A percentile compares a stretch with the other conserved stretches of the same genome.
These are phyloP conservation scores for Hypsopygia costalis DNA, from an alignment of 2,888 invertebrate genomes.

Conservation along the genomic window DNA sequence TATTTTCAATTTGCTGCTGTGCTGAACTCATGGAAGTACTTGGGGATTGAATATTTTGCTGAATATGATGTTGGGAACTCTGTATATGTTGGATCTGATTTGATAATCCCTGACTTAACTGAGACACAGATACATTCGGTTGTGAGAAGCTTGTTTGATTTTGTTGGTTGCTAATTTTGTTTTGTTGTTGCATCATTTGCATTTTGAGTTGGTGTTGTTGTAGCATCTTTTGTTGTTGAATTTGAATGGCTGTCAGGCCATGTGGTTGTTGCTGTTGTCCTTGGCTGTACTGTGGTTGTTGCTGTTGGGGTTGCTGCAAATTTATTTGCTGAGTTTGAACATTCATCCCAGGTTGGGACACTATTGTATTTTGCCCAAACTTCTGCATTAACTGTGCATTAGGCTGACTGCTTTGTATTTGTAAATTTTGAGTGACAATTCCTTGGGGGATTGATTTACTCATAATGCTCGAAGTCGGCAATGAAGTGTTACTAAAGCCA, in stretches of 20 bases:
- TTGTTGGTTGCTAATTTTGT: slow-evolving; percentile 45
- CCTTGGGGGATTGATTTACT: slow-evolving; percentile 66
- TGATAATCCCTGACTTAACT: slow-evolving; percentile 63
- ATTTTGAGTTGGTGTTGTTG: slow-evolving; percentile 81
- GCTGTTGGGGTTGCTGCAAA: slow-evolving; percentile 48
- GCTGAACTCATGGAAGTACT: slow-evolving; percentile 79
- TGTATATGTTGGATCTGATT: slow-evolving; percentile 66
- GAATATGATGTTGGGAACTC: slow-evolving; percentile 61
- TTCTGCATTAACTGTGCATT: slow-evolving; percentile 64
- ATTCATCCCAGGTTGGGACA: slow-evolving; percentile 51
- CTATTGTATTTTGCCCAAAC: slow-evolving; percentile 57
- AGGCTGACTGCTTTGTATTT: slow-evolving; percentile 61
- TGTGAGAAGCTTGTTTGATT: slow-evolving; percentile 57
- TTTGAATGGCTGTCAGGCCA: slow-evolving; percentile 68
- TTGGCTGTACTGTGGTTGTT: slow-evolving; percentile 32
- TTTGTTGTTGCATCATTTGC: slow-evolving; percentile 66
- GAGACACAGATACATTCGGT: slow-evolving; percentile 60
- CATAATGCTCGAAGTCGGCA: slow-evolving; percentile 60
- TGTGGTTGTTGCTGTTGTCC: slow-evolving; percentile 54
- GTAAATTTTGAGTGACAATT: slow-evolving; percentile 66
- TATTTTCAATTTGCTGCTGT: slow-evolving; percentile 82
- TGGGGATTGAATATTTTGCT: slow-evolving; percentile 59
- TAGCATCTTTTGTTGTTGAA: slow-evolving; percentile 77
- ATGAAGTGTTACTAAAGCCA: slow-evolving; percentile 57
- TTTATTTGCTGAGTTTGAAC: slow-evolving; percentile 58